Base-by-base conservation (phyloP, 2,113 vertebrate species). In the Coturnix japonica region DNA sequence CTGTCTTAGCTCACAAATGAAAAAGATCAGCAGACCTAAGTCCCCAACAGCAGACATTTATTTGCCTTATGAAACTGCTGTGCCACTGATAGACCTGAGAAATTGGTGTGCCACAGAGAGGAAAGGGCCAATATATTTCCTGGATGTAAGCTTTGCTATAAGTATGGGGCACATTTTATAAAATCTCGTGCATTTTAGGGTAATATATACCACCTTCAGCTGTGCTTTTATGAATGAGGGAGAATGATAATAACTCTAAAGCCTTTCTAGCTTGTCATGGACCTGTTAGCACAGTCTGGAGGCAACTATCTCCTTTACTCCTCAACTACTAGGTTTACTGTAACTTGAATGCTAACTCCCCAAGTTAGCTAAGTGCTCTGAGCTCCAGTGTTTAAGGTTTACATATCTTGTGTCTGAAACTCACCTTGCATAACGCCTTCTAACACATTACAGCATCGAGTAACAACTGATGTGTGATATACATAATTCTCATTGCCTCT, bases 71-170 rank as follows among this genome's bases (percentile, higher is more conserved):
- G 8, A 67, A 91, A 46, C 74, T 37, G 33, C 71, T 91, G 59
- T 91, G 71, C 46, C 54, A 60, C 59, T 91, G 71, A 94, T 91
- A 87, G 93, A 79, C 66, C 75, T 81, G 47, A 91, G 70, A 90
- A 95, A 93, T 12, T 93, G 91, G 44, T 59, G 44, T 89, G 84
- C 81, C 66, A 72, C 21, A 37, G 87, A 67, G 75, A 91, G 46
- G 37, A 94, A 92, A 76, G 56, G 67, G 82, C 64, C 33, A 77
- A 82, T 87, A 61, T 51, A 79, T 92, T 82, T 92, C 74, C 54
- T 94, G 33, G 19, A 76, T 66, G 59, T 64, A 81, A 85, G 54
- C 81, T 92, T 79, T 85, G 33, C 79, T 87, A 11, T 66, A 79
- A 92, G 23, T 59, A 37, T 33, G 54, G 67, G 71, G 37, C 67